Percentiles rank a stretch among this genome's conserved stretches.
phyloP scores from a whole-genome alignment of 2,888 invertebrate species.

The Pristionchus maxplancki region DNA sequence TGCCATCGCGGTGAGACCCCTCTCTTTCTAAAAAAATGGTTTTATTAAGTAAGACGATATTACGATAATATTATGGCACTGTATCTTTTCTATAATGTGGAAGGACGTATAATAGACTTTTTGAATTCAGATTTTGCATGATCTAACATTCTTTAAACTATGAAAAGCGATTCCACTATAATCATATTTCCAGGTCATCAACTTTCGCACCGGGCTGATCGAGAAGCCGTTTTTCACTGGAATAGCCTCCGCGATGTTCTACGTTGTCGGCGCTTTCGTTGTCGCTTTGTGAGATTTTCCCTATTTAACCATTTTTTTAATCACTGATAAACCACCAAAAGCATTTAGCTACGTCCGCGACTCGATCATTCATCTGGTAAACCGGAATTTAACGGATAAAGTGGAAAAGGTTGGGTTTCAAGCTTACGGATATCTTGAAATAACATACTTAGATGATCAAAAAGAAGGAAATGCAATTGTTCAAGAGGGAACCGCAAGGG shows the following conservation, averaged over 20 bases:
- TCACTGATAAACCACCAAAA: neutral
- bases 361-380: neutral
- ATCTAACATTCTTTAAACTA: no score
- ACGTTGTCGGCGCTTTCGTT: neutral
- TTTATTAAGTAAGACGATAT: no score
- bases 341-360: neutral
- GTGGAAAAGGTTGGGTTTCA: neutral
- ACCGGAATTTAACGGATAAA: neutral
- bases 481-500: neutral
- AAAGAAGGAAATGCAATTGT: neutral
- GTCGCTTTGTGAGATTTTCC: slow-evolving; percentile 14
- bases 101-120: no score
- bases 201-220: neutral
- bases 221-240: neutral
- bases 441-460: neutral
- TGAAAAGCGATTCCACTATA: no score
- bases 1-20: neutral
- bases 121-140: no score
- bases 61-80: no score
- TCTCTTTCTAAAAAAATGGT: no score
- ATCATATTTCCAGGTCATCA: neutral
- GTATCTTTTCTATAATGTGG: no score
- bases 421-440: no score
- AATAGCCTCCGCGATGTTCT: neutral
- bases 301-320: no score